A percentile compares a stretch with the other conserved stretches of the same genome.
Conservation (phyloP, 2,113 vertebrate species). For the Siniperca knerii region DNA sequence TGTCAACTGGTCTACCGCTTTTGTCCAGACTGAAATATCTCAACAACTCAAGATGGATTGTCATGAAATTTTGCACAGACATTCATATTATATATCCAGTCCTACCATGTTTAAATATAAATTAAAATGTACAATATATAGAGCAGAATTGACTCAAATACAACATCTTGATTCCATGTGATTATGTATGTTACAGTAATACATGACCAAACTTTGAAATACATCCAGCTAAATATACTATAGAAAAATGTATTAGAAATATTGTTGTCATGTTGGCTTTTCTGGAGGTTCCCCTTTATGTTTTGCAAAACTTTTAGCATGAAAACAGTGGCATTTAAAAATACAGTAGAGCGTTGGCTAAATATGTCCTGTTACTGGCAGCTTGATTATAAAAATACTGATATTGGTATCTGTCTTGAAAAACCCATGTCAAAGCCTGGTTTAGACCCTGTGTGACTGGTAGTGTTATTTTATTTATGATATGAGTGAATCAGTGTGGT, state of each 20-base stretch:
- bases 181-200: too few species aligned
- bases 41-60: neutral
- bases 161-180: too few species aligned
- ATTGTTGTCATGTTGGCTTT: neutral
- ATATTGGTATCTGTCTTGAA: constrained; percentile 40
- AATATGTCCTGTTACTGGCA: constrained; percentile 18
- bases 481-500: constrained; percentile 70
- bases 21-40: neutral
- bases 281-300: neutral
- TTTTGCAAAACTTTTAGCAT: neutral
- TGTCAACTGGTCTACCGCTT: neutral
- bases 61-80: neutral
- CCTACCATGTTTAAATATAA: too few species aligned
- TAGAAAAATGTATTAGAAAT: neutral
- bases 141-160: too few species aligned
- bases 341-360: constrained; percentile 7
- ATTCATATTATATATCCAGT: too few species aligned
- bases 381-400: constrained; percentile 48
- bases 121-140: too few species aligned
- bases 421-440: constrained; percentile 50
- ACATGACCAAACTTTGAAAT: too few species aligned
- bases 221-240: neutral
- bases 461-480: constrained; percentile 69
- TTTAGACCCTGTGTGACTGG: constrained; percentile 60
- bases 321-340: constrained; percentile 43